Conservation (phyloP, 1,140 invertebrate species). For the Hylaeus anthracinus region DNA sequence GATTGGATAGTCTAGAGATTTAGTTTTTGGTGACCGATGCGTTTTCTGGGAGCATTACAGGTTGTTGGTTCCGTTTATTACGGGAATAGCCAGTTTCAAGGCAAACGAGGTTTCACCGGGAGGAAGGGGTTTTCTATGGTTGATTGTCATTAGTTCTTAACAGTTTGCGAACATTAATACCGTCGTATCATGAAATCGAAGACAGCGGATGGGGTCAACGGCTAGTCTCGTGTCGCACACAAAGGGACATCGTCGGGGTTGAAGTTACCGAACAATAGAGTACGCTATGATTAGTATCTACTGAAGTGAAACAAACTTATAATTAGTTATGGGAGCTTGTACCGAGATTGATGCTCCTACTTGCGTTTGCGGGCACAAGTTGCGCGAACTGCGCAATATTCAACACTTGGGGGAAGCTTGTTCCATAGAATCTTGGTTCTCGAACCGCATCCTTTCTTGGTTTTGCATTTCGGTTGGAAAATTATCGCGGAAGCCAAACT, state of each 20-base stretch:
- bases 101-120: not conserved
- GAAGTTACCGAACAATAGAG: constrained; percentile 42
- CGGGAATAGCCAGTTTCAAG: not conserved
- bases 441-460: not conserved
- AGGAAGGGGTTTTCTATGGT: not conserved
- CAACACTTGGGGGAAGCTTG: constrained; percentile 23
- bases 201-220: constrained; percentile 34
- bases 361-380: constrained; percentile 33
- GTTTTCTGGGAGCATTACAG: not conserved
- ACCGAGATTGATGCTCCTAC: constrained; percentile 40
- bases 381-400: constrained; percentile 30
- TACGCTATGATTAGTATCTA: constrained; percentile 38
- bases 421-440: not conserved
- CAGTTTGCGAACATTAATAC: constrained; percentile 39
- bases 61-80: not conserved
- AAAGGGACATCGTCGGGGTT: constrained; percentile 39
- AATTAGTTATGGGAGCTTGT: constrained; percentile 52
- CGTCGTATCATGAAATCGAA: constrained; percentile 41
- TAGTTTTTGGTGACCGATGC: not conserved
- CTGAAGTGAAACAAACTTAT: constrained; percentile 50
- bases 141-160: constrained; percentile 30
- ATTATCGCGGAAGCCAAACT: too few species aligned
- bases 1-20: not conserved
- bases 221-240: constrained; percentile 34
- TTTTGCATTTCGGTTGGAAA: not conserved